Base-by-base conservation (phyloP, 2,888 invertebrate genomes). In the Apotomis turbidana region DNA sequence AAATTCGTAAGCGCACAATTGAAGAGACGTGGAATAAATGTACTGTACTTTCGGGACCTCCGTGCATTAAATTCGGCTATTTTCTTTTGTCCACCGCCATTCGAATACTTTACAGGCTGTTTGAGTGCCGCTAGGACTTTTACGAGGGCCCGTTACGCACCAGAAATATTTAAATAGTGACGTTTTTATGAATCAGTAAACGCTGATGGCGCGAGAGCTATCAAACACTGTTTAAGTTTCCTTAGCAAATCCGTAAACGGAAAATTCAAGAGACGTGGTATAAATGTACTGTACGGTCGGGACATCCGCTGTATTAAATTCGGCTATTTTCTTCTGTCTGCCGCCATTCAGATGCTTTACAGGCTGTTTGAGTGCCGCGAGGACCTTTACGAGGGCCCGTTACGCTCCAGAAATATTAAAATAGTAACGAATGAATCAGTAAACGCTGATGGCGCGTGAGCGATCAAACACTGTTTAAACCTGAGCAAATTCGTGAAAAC, bases 251-350 rank as follows among this genome's bases (percentile, higher is more conserved):
- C n/a, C n/a, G n/a, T n/a, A n/a, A n/a, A n/a, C n/a, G n/a, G n/a
- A n/a, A n/a, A n/a, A n/a, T n/a, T n/a, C n/a, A n/a, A n/a, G n/a
- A n/a, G n/a, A n/a, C n/a, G n/a, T n/a, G n/a, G n/a, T n/a, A n/a
- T n/a, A n/a, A n/a, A n/a, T n/a, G n/a, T n/a, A n/a, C n/a, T n/a
- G n/a, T n/a, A n/a, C n/a, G n/a, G 77, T 74, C 49, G 88, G 85
- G 90, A 87, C 80, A n/a, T n/a, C 79, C 79, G 78, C 79, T 83
- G 85, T 88, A 87, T 90, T 89, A 88, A 90, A 90, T 88, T 90
- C 83, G 82, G 83, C 85, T 83, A 81, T 85, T 85, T 85, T 86
- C 85, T 84, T 83, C 83, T 78, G 74, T 74, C 75, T 87, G 81
- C 84, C 85, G 81, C 80, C 77, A 80, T 84, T 83, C 81, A 76